These are phyloP conservation scores for Pseudomyrmex cubaensis DNA, from an alignment of 1,140 invertebrate species.

Conservation along the genomic window DNA sequence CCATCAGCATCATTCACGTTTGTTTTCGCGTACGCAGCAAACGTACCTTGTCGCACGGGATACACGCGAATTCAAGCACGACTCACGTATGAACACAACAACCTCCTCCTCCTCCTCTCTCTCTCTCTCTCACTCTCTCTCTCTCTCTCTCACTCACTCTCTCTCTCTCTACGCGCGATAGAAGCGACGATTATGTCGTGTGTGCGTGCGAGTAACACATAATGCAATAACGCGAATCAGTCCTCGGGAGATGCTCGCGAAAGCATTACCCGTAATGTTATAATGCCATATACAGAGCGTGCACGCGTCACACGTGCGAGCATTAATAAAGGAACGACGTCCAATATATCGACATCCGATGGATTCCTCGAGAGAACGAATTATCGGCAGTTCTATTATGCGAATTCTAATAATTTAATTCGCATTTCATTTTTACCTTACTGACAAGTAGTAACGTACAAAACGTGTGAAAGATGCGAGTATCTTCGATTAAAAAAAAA, in stretches of 20 bases:
- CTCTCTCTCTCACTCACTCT: neutral
- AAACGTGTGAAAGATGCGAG: neutral
- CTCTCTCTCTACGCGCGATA: neutral
- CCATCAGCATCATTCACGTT: constrained; percentile 45
- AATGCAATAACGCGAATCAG: constrained; percentile 67
- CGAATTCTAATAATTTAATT: constrained; percentile 59
- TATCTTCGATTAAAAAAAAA: neutral
- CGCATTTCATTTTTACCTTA: constrained; percentile 44
- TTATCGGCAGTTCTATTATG: constrained; percentile 55
- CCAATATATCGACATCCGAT: constrained; percentile 58
- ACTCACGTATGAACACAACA: constrained; percentile 47
- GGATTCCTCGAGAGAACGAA: constrained; percentile 48
- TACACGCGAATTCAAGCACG: constrained; percentile 54
- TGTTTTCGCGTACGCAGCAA: constrained; percentile 44
- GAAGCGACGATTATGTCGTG: constrained; percentile 48
- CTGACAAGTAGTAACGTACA: neutral
- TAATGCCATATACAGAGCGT: constrained; percentile 49
- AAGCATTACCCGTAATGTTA: constrained; percentile 71
- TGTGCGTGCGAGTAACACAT: constrained; percentile 53
- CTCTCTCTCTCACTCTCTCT: neutral
- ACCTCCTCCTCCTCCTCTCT: constrained; percentile 6
- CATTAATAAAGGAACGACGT: constrained; percentile 58
- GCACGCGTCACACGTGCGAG: constrained; percentile 35
- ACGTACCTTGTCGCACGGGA: constrained; percentile 45
- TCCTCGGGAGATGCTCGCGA: constrained; percentile 65